Base-by-base conservation (phyloP, 1,140 invertebrate species). In the Dufourea novaeangliae region DNA sequence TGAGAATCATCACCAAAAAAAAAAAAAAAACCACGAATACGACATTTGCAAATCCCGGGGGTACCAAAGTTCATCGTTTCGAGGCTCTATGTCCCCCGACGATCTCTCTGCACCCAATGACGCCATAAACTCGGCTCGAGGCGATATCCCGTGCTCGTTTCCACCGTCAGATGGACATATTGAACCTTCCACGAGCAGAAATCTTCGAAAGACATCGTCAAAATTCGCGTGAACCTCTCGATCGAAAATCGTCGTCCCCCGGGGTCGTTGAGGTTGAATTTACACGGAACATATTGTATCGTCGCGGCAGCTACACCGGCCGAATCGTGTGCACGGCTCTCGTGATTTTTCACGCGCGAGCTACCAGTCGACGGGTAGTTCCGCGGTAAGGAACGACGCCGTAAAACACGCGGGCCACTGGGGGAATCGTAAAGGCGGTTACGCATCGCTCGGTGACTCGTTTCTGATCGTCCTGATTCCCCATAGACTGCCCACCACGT, bases 391-490 rank as follows among this genome's bases (percentile, higher is more conserved):
- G 57, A 80, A 83, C 79, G 74, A 68, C 27, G 79, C 57, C 79
- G 37, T 83, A 83, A 83, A 83, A 68, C 80, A 78, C 73, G 39
- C 46, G 66, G n/a, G 41, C 62, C 34, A 25, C 34, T n/a, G n/a
- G 22, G 64, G n/a, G 74, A 78, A 64, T 78, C 74, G 74, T 46
- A 46, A 66, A 61, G 73, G 66, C 41, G 63, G 46, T 81, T n/a
- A n/a, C n/a, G n/a, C n/a, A n/a, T n/a, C n/a, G 68, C 37, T 46
- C 74, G 68, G 81, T 83, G 80, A 46, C 80, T 57, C 63, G 59
- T 50, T 82, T n/a, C n/a, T 74, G 79, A 82, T 78, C 20, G 12
- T 0, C 39, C n/a, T n/a, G n/a, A n/a, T n/a, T n/a, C n/a, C n/a
- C 22, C n/a, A 0, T 3, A 14, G 7, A 10, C 11, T 12, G 2